These are phyloP conservation scores for Myodes glareolus DNA, from an alignment of 2,113 vertebrate species.

Conservation along the genomic window DNA sequence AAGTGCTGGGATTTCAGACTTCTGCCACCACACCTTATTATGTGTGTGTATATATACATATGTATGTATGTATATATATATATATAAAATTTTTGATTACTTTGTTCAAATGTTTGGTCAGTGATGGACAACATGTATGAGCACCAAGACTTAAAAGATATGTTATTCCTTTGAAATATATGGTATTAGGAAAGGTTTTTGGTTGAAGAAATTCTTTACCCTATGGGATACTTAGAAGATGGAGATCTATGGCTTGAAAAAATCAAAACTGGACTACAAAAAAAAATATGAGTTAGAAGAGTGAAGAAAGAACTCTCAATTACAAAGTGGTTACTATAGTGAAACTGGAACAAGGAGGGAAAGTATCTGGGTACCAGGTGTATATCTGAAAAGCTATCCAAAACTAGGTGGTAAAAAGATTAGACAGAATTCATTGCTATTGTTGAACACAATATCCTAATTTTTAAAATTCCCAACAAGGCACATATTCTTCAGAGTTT, in stretches of 20 bases:
- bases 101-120: conserved; percentile 16
- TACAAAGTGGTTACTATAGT: neutral
- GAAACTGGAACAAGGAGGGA: neutral
- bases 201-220: conserved; percentile 15
- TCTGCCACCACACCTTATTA: neutral
- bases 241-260: neutral
- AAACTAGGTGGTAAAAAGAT: neutral
- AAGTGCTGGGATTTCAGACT: too few species aligned
- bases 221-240: neutral
- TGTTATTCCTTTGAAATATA: neutral
- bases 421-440: neutral
- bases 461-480: neutral
- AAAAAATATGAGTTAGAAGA: neutral
- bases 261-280: conserved; percentile 7
- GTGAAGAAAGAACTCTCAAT: conserved; percentile 4
- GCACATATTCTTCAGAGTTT: neutral
- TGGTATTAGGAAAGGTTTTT: neutral
- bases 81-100: neutral
- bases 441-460: neutral
- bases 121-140: neutral
- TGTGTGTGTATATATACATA: too few species aligned
- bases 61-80: too few species aligned
- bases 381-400: neutral
- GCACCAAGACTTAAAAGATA: neutral
- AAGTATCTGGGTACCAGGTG: neutral